phyloP scores from a whole-genome alignment of 2,797 vertebrate species.

The Hyperoplus lanceolatus region DNA sequence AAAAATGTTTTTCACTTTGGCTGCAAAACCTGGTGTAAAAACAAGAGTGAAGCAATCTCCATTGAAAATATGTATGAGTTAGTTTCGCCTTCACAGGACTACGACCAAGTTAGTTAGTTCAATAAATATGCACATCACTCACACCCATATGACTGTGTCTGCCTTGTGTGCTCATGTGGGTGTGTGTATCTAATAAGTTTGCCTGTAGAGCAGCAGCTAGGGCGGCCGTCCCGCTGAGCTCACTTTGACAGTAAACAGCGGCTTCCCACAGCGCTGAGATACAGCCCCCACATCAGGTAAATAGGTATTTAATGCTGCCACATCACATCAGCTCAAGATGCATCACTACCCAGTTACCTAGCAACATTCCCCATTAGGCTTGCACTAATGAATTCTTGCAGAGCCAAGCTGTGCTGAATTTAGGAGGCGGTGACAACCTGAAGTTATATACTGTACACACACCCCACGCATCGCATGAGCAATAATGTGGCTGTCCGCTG shows the following conservation, averaged over 20 bases:
- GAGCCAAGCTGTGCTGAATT: conserved; percentile 7
- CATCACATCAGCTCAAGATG: conserved; percentile 26
- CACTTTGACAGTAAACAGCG: neutral
- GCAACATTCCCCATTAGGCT: conserved; percentile 63
- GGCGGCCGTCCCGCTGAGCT: conserved; percentile 9
- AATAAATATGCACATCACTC: neutral
- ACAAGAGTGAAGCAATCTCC: neutral
- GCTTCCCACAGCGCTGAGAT: neutral
- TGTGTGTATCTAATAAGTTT: conserved; percentile 11
- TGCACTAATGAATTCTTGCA: conserved; percentile 49
- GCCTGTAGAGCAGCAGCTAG: conserved; percentile 13
- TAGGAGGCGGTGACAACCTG: conserved; percentile 11
- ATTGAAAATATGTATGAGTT: neutral
- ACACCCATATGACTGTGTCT: conserved; percentile 22
- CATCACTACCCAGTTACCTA: conserved; percentile 64
- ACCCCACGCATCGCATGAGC: conserved; percentile 1
- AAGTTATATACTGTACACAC: neutral
- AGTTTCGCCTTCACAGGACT: neutral
- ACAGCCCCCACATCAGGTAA: conserved; percentile 19
- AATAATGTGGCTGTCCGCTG: neutral
- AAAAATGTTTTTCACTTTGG: conserved; percentile 16
- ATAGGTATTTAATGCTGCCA: conserved; percentile 48
- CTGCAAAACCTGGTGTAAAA: neutral
- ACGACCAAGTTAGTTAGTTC: neutral
- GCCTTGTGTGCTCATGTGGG: neutral